Conservation (phyloP, 2,888 invertebrate genomes). For the Willowsia nigromaculata region DNA sequence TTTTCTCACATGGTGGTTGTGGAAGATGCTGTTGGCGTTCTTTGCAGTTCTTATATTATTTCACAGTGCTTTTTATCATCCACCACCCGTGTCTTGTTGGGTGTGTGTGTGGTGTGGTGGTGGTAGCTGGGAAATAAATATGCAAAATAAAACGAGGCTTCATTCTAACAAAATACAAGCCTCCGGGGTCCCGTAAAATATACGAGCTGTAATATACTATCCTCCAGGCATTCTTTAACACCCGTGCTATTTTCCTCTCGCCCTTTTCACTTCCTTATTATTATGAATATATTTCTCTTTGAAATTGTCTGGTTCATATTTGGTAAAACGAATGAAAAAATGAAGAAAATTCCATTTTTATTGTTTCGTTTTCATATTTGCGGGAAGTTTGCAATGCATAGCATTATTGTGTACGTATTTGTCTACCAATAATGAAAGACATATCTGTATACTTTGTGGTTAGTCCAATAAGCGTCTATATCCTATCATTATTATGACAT, state of each 20-base stretch:
- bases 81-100: constrained; percentile 18
- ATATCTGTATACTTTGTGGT: background rate
- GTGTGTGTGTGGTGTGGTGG: constrained; percentile 7
- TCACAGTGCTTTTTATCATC: background rate
- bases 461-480: background rate
- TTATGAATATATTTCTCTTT: too few relatives aligned
- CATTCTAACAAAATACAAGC: constrained; percentile 76
- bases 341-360: too few relatives aligned
- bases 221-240: constrained; percentile 66
- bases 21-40: background rate
- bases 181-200: constrained; percentile 75
- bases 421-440: background rate
- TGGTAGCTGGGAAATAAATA: constrained; percentile 68
- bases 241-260: background rate
- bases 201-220: constrained; percentile 72
- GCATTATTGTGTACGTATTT: background rate
- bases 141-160: constrained; percentile 76
- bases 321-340: too few relatives aligned
- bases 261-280: constrained; percentile 13
- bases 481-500: background rate
- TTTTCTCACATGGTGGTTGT: background rate
- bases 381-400: background rate
- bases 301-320: too few relatives aligned
- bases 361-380: background rate
- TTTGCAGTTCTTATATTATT: background rate